Evolutionary conservation across 2,113 vertebrate species (phyloP).

Genomic region (Bambusicola thoracicus): DNA sequence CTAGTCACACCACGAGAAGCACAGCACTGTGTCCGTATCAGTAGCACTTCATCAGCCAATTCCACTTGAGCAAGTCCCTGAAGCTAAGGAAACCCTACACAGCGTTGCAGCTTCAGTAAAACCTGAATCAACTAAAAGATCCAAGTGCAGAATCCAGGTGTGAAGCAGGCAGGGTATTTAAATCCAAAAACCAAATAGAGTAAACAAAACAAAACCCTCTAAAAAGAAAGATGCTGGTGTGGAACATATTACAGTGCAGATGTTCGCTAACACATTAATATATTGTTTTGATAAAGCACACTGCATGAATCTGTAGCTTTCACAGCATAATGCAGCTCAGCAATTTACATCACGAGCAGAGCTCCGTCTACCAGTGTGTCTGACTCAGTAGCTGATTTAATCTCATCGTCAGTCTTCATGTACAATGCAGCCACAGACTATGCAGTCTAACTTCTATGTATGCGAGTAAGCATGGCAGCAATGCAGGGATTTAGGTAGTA

Average conservation of each 20-base stretch:
- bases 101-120: neutral
- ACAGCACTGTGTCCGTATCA: neutral
- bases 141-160: neutral
- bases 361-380: neutral
- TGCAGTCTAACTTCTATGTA: neutral
- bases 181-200: neutral
- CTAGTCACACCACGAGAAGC: neutral
- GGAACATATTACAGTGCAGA: neutral
- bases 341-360: neutral
- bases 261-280: neutral
- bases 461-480: neutral
- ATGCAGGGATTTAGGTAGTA: slow-evolving; percentile 1
- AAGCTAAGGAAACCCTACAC: neutral
- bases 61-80: neutral
- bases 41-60: neutral
- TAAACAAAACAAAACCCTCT: neutral
- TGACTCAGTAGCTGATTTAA: slow-evolving; percentile 8
- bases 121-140: neutral
- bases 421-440: neutral
- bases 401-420: neutral
- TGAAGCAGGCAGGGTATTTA: neutral
- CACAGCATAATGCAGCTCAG: neutral
- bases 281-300: neutral
- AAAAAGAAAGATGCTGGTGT: neutral
- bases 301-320: neutral